Evolutionary conservation across 2,113 vertebrate species (phyloP).

Genomic region (Gallinago paraguaiae): DNA sequence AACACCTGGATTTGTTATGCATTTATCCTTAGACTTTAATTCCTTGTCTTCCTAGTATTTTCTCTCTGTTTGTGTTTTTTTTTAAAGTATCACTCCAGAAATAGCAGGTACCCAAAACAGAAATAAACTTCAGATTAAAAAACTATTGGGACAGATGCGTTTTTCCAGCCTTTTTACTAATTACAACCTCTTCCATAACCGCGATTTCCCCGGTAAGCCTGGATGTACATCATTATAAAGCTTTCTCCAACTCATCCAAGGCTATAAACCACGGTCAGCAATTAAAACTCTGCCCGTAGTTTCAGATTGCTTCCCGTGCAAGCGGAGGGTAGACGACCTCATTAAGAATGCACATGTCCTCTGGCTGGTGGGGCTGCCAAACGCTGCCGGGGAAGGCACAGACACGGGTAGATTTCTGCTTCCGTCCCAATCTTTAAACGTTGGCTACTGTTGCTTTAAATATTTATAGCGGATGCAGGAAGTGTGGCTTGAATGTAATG

Average conservation of each 20-base stretch:
- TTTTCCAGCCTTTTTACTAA: not conserved
- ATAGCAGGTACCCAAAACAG: not conserved
- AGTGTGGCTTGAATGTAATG: constrained; percentile 58
- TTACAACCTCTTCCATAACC: not conserved
- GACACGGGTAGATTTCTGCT: constrained; percentile 50
- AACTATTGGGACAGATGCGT: not conserved
- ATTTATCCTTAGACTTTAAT: not conserved
- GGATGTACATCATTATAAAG: not conserved
- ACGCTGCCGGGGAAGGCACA: not conserved
- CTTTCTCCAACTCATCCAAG: not conserved
- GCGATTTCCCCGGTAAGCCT: not conserved
- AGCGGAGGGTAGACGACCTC: not conserved
- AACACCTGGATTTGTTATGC: not conserved
- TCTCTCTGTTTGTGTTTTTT: not conserved
- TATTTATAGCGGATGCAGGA: constrained; percentile 70
- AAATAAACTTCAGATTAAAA: not conserved
- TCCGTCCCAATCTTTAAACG: constrained; percentile 37
- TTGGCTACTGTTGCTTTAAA: constrained; percentile 69
- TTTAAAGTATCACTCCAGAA: not conserved
- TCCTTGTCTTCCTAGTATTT: not conserved
- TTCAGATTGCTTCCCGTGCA: not conserved
- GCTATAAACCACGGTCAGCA: not conserved
- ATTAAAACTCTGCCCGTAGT: not conserved
- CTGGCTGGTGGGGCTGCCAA: constrained; percentile 6
- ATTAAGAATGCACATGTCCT: constrained; percentile 46